Base-by-base conservation (phyloP, 2,888 invertebrate genomes). In the Volucella inanis region DNA sequence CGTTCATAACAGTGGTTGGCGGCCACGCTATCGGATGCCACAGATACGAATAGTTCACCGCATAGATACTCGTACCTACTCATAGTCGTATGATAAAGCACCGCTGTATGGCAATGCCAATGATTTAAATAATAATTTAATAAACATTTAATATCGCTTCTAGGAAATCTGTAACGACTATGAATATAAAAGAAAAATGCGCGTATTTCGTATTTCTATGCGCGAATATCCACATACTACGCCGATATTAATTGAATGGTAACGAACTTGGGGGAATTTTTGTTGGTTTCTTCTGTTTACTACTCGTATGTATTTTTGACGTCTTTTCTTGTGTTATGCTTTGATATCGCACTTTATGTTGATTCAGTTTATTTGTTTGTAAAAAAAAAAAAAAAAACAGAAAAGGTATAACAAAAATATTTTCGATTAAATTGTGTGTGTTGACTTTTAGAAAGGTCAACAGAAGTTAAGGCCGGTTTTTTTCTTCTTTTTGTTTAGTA, bases 121-220 rank as follows among this genome's bases (percentile, higher is more conserved):
- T 67, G 47, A 74, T 74, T 79, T 67, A 79, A 79, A 79, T 79
- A 74, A 54, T 67, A 79, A 79, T 11, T 79, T 79, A 74, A 67
- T 74, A 79, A 74, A 72, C 57, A 72, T 74, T 74, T 79, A 49
- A 74, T 79, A 74, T 79, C 79, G 54, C 31, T 79, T 79, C 79
- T 74, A 39, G 65, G 79, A 79, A 79, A 79, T 67, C 61, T 79
- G 10, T 43, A 64, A 64, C 39, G 31, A 50, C 15, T 14, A 47
- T 8, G 49, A 49, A 49, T 14, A 14, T 49, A 31, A 6, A 3
- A 6, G 6, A 31, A 6, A 31, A 31, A 31, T 49, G 70, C 31
- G 39, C 49, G 39, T 49, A 39, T 59, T n/a, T 22, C 9, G n/a
- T 39, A 59, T 38, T 39, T n/a, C 12, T 9, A 39, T 57, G 57